Conservation (phyloP, 2,797 vertebrate species). For the Benthosema pterotum region DNA sequence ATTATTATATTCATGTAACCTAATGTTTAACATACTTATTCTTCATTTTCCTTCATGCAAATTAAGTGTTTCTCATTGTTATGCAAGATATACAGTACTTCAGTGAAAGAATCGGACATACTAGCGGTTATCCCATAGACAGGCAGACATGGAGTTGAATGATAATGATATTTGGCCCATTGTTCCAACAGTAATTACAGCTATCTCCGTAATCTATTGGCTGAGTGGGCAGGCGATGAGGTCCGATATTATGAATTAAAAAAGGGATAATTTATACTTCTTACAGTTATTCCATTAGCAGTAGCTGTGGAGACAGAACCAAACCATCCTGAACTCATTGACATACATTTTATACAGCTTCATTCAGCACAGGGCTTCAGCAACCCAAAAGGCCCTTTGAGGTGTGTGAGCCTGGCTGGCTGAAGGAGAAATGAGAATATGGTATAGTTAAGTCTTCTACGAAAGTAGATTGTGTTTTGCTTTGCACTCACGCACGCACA, state of each 20-base stretch:
- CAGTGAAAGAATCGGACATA: constrained; percentile 39
- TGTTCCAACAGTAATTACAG: constrained; percentile 71
- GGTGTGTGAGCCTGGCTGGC: constrained; percentile 49
- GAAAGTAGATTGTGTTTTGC: constrained; percentile 42
- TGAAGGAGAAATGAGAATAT: constrained; percentile 35
- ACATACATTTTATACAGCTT: constrained; percentile 62
- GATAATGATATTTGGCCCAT: constrained; percentile 71
- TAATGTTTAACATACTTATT: constrained; percentile 31
- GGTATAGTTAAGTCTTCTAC: constrained; percentile 32
- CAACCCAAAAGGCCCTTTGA: constrained; percentile 45
- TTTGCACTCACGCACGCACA: not conserved
- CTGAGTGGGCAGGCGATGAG: constrained; percentile 65
- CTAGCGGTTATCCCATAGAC: constrained; percentile 44
- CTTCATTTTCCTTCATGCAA: constrained; percentile 39
- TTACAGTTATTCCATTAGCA: constrained; percentile 68
- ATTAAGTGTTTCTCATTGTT: constrained; percentile 47
- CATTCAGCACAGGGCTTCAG: constrained; percentile 49
- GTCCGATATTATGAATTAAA: constrained; percentile 69
- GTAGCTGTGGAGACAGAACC: constrained; percentile 41
- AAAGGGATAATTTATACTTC: constrained; percentile 65
- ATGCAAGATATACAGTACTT: constrained; percentile 46
- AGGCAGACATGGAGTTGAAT: constrained; percentile 43
- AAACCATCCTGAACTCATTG: constrained; percentile 60
- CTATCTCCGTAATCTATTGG: constrained; percentile 70
- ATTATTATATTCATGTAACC: constrained; percentile 19